Evolutionary conservation across 2,888 invertebrate genomes (phyloP), one percentile per base, ranked within the genome.

Genomic region (Pterostichus niger): DNA sequence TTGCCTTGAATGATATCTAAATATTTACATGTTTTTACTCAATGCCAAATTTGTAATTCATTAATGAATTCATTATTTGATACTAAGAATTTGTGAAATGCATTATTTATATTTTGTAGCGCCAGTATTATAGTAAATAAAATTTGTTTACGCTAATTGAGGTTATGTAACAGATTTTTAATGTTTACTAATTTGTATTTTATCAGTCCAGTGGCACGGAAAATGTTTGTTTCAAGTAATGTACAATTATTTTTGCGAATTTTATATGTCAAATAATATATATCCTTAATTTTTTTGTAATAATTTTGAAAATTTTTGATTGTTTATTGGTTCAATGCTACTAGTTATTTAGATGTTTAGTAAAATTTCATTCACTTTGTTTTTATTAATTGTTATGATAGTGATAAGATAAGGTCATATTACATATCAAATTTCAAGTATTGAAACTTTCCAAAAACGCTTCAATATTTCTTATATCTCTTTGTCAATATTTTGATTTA

Each of bases 21-120:
- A 56, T 56, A 56, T 56, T 56, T 56, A 56, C 13, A 5, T 6
- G 9, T 1, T 17, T 17, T 9, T 17, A 56, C 13, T 56, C 56
- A 56, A 56, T 56, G 56, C 56, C 17, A 56, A 40, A 40, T 9
- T 56, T 56, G 56, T n/a, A n/a, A 24, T 56, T 56, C 56, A 31
- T 56, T 17, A 56, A 56, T 56, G 13, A 56, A 52, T 13, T 52
- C 13, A 10, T 52, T 13, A 2, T 52, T 9, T 10, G 52, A 52
- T 13, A 13, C 10, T 1, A 52, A n/a, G 13, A 52, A 40, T 40
- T 40, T 40, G 24, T 24, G 24, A n/a, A n/a, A 24, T 24, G 24
- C 24, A 2, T 24, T 24, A 24, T 24, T 24, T 24, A 24, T 3
- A 24, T 24, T 24, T 24, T 24, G 2, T 24, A 24, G 24, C 24